phyloP scores from a whole-genome alignment of 1,140 invertebrate genomes.

The Platyscapa corneri region DNA sequence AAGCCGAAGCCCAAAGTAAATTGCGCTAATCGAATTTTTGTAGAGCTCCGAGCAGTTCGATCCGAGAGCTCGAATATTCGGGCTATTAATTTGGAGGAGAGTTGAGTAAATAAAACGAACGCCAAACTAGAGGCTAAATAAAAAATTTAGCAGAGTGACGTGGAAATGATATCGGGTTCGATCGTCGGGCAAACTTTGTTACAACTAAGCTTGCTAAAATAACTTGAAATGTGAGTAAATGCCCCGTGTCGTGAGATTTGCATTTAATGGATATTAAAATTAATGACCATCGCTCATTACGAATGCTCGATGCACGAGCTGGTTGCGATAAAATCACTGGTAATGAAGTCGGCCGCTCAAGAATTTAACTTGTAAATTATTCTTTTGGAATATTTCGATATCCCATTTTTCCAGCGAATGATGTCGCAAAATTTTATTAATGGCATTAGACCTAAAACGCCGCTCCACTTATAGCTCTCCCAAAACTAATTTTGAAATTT shows the following conservation, averaged over 20 bases:
- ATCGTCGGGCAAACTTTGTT: constrained; percentile 58
- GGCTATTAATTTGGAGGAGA: too few relatives aligned
- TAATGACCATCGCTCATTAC: constrained; percentile 74
- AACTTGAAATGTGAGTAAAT: constrained; percentile 72
- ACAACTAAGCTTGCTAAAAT: constrained; percentile 62
- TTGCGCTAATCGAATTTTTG: too few relatives aligned
- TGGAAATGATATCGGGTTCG: not conserved
- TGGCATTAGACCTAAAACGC: not conserved
- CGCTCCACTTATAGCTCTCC: not conserved
- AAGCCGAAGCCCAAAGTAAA: too few relatives aligned
- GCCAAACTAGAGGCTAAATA: not conserved
- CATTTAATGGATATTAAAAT: constrained; percentile 75
- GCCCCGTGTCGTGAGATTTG: constrained; percentile 71
- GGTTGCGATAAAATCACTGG: constrained; percentile 69
- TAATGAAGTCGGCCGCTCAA: constrained; percentile 70
- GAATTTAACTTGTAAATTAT: constrained; percentile 74
- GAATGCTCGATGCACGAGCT: constrained; percentile 65
- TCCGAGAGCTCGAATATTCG: too few relatives aligned
- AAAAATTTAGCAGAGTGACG: not conserved
- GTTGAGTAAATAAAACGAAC: not conserved
- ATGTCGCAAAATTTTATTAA: too few relatives aligned
- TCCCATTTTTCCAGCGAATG: constrained; percentile 42
- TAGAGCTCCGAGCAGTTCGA: too few relatives aligned
- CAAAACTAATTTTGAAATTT: not conserved
- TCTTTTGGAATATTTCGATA: constrained; percentile 72